Percentiles rank a stretch among this genome's conserved stretches.
These are phyloP conservation scores for Emmelina monodactyla DNA, from an alignment of 2,888 invertebrate species.

Conservation along the genomic window DNA sequence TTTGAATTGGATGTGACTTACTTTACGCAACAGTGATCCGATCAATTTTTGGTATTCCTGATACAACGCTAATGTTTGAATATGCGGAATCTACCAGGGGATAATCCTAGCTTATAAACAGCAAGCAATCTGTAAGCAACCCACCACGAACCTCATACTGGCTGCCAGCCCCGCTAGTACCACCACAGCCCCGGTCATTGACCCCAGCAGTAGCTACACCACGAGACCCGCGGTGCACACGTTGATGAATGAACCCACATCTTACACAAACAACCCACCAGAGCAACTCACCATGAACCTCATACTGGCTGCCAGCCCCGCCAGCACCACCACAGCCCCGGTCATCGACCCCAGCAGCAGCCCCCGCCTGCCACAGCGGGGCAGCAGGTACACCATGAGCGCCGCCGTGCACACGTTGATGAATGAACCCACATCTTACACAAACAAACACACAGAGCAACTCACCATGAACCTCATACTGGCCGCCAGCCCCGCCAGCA, in stretches of 20 bases:
- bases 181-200: constrained; percentile 63
- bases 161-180: constrained; percentile 69
- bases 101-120: no score
- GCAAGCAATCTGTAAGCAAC: no score
- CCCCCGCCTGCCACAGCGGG: constrained; percentile 70
- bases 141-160: constrained; percentile 51
- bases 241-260: no score
- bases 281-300: constrained; percentile 27
- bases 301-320: constrained; percentile 69
- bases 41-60: no score
- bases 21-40: no score
- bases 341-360: constrained; percentile 71
- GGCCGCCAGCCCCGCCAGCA: constrained; percentile 68
- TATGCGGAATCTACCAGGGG: no score
- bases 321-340: constrained; percentile 64
- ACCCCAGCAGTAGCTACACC: constrained; percentile 73
- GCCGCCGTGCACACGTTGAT: constrained; percentile 71
- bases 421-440: no score
- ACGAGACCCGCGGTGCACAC: no score
- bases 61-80: no score
- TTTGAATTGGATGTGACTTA: no score
- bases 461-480: constrained; percentile 51
- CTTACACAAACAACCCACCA: no score
- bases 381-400: constrained; percentile 72
- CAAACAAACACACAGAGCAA: no score